A percentile compares a stretch with the other conserved stretches of the same genome.
phyloP scores from a whole-genome alignment of 1,140 invertebrate genomes.

The Wasmannia auropunctata region DNA sequence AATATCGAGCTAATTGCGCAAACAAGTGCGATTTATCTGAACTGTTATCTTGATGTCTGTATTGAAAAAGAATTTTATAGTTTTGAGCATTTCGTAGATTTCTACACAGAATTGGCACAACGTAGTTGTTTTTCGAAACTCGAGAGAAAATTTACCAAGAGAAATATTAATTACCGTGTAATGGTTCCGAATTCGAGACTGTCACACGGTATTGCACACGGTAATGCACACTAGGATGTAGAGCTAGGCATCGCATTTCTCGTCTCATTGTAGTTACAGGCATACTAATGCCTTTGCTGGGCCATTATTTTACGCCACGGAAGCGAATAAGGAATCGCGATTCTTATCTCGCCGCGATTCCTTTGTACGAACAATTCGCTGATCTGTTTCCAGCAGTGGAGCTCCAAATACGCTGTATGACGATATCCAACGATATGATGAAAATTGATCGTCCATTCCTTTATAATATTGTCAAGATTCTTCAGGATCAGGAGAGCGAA shows the following conservation, averaged over 20 bases:
- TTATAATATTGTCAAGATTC: constrained; percentile 56
- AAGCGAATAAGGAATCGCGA: background rate
- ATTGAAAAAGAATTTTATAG: background rate
- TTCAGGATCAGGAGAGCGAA: background rate
- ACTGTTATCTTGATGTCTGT: background rate
- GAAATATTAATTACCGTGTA: no score
- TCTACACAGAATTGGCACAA: background rate
- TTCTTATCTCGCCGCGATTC: background rate
- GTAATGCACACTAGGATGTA: background rate
- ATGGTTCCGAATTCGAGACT: background rate
- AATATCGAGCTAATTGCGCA: no score
- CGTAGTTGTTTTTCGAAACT: background rate
- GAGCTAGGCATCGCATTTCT: background rate
- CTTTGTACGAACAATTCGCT: constrained; percentile 22
- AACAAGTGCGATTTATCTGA: no score
- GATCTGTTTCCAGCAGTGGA: constrained; percentile 50
- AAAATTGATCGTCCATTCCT: constrained; percentile 64
- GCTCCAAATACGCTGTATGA: constrained; percentile 14
- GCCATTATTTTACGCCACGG: background rate
- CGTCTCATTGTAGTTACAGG: background rate
- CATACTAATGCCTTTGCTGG: background rate
- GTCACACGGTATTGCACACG: background rate
- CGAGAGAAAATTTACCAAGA: background rate
- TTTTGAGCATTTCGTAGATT: background rate
- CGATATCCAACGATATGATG: background rate